Conservation (phyloP, 2,888 invertebrate species). For the Pristionchus arcanus region DNA sequence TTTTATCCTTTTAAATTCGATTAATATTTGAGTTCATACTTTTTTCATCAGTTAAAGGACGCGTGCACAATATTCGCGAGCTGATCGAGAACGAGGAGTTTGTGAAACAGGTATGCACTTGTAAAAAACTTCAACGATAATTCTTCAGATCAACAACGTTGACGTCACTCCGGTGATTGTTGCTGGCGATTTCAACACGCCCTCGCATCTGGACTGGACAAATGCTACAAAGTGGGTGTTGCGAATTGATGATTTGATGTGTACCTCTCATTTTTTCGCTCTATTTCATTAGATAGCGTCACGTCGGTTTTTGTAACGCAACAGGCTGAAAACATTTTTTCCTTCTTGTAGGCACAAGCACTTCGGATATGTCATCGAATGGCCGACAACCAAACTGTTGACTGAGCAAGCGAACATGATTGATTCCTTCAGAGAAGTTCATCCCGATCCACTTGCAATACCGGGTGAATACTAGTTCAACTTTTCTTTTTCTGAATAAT, state of each 20-base stretch:
- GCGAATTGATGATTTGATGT: no score
- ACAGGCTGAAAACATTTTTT: no score
- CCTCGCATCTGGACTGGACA: constrained; percentile 71
- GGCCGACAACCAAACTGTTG: constrained; percentile 11
- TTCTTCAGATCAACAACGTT: constrained; percentile 4
- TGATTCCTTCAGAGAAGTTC: constrained; percentile 25
- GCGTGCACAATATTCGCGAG: constrained; percentile 3
- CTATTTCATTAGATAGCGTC: no score
- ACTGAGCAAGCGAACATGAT: background rate
- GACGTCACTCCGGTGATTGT: constrained; percentile 62
- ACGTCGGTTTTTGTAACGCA: no score
- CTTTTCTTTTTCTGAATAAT: no score
- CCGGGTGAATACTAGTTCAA: background rate
- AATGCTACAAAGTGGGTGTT: constrained; percentile 59
- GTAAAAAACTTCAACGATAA: no score
- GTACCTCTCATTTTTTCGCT: no score
- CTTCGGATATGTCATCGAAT: background rate
- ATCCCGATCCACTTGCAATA: background rate
- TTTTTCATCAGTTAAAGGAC: background rate
- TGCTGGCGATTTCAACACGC: constrained; percentile 69
- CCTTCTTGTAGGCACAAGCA: background rate
- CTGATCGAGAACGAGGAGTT: background rate
- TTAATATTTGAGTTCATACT: no score
- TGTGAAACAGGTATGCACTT: background rate
- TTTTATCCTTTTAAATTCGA: no score